Evolutionary conservation across 2,797 vertebrate genomes (phyloP).

Genomic region (Steatocranus sp.): DNA sequence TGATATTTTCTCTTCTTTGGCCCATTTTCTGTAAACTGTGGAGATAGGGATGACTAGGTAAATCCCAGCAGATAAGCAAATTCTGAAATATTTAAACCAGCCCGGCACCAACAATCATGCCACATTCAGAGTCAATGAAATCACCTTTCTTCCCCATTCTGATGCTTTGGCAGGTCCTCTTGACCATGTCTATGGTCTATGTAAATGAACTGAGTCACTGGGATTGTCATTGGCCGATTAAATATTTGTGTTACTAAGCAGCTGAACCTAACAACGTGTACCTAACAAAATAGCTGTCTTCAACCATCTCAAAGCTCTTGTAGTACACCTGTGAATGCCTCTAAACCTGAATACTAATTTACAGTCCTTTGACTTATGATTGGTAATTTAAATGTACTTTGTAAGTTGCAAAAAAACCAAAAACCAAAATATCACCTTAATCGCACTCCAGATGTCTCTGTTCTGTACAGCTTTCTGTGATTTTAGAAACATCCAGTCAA

Average conservation of each 20-base stretch:
- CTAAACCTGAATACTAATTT: not conserved
- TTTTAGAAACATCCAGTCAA: not conserved
- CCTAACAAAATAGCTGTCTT: not conserved
- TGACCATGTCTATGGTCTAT: not conserved
- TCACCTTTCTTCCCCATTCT: not conserved
- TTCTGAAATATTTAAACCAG: not conserved
- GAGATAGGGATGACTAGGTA: not conserved
- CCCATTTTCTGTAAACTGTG: not conserved
- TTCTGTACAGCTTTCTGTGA: not conserved
- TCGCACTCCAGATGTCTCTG: not conserved
- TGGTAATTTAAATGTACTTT: not conserved
- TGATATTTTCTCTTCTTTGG: not conserved
- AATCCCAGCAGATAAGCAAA: not conserved
- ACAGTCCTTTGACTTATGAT: not conserved
- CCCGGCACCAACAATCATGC: not conserved
- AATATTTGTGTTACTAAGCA: not conserved
- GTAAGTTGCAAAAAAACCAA: fast-evolving
- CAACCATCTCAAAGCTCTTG: not conserved
- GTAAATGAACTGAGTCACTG: not conserved
- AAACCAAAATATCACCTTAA: not conserved
- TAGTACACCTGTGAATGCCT: not conserved
- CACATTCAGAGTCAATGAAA: not conserved
- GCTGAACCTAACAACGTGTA: not conserved
- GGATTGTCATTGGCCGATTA: not conserved
- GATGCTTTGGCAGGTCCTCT: not conserved